A percentile compares a stretch with the other conserved stretches of the same genome.
These are phyloP conservation scores for Picathartes gymnocephalus DNA, from an alignment of 2,113 vertebrate genomes.

Conservation along the genomic window DNA sequence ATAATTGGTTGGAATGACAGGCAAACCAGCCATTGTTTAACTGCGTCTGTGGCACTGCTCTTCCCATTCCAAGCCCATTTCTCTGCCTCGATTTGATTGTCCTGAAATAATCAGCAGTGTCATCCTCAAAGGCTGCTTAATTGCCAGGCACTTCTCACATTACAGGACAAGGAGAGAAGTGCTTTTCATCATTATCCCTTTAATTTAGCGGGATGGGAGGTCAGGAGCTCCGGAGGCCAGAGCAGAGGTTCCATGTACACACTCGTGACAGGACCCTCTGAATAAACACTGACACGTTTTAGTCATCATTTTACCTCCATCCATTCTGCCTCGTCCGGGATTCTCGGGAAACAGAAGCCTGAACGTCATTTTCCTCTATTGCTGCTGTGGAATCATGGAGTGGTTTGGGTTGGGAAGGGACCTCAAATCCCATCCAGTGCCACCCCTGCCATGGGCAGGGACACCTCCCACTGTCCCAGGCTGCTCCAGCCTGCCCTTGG, in stretches of 20 bases:
- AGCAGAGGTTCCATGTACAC: neutral
- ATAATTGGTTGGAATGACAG: constrained; percentile 18
- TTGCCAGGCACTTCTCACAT: neutral
- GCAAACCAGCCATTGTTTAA: neutral
- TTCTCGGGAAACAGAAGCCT: neutral
- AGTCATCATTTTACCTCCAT: neutral
- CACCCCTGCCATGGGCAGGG: neutral
- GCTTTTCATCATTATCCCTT: neutral
- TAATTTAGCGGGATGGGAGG: neutral
- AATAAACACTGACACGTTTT: neutral
- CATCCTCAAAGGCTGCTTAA: neutral
- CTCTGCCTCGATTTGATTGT: neutral
- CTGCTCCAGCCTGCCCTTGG: fast-evolving
- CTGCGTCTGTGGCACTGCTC: neutral
- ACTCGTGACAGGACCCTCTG: fast-evolving
- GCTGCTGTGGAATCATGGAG: neutral
- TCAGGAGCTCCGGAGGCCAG: neutral
- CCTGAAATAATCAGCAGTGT: constrained; percentile 8
- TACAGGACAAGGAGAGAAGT: neutral
- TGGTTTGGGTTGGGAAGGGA: neutral
- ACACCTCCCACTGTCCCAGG: neutral
- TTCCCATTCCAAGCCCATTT: neutral
- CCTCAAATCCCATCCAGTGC: neutral
- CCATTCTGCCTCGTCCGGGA: neutral
- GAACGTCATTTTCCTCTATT: fast-evolving